Evolutionary conservation across 2,888 invertebrate genomes (phyloP).

Genomic region (Platypus cylindrus): DNA sequence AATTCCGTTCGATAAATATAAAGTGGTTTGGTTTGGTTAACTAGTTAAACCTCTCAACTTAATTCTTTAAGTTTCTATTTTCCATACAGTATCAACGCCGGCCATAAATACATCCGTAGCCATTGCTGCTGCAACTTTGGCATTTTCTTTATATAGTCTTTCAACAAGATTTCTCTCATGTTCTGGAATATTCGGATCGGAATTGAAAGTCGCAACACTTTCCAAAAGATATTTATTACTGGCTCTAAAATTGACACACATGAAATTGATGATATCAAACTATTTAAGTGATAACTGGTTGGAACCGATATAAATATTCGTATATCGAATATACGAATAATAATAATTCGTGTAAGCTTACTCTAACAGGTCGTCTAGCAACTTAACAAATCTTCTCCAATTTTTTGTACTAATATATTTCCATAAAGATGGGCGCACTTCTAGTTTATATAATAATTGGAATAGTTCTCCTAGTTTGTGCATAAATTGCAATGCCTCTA

Average conservation of each 20-base stretch:
- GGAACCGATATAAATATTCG: no score
- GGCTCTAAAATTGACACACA: constrained; percentile 24
- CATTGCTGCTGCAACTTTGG: constrained; percentile 50
- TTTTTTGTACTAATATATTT: constrained; percentile 25
- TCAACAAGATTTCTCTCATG: constrained; percentile 50
- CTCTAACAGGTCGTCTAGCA: no score
- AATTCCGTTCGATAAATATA: no score
- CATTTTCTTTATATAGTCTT: constrained; percentile 47
- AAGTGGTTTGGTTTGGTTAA: no score
- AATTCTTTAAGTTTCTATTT: no score
- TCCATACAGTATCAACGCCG: constrained; percentile 63
- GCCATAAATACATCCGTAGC: constrained; percentile 57
- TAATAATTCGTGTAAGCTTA: no score
- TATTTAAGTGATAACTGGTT: no score
- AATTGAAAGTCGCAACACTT: constrained; percentile 17
- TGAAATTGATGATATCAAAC: no score
- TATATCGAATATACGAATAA: no score
- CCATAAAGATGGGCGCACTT: constrained; percentile 30
- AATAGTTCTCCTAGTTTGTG: constrained; percentile 25
- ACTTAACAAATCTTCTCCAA: constrained; percentile 27
- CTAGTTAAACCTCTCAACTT: no score
- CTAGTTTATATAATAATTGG: constrained; percentile 26
- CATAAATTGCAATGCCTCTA: no score
- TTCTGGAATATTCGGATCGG: constrained; percentile 24
- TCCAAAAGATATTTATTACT: constrained; percentile 25